Evolutionary conservation across 2,888 invertebrate species (phyloP).

Genomic region (Sceliomorpha sp.): DNA sequence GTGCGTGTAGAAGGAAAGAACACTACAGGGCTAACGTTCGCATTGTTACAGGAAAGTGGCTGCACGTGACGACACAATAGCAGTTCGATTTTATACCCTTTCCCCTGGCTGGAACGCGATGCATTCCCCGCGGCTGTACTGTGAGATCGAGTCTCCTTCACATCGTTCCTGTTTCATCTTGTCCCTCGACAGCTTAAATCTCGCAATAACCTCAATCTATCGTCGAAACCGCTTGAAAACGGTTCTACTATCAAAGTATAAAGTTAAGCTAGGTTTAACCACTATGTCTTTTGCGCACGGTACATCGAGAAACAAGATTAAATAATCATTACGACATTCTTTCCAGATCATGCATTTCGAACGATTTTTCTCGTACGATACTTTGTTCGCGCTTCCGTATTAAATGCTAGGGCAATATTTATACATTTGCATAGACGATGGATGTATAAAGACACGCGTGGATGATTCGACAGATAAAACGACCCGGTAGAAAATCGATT

Average conservation of each 20-base stretch:
- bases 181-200: slow-evolving; percentile 65
- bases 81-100: slow-evolving; percentile 70
- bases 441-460: too few species aligned
- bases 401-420: too few species aligned
- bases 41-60: slow-evolving; percentile 71
- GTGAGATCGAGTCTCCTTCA: slow-evolving; percentile 46
- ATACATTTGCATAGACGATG: too few species aligned
- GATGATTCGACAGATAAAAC: too few species aligned
- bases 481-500: too few species aligned
- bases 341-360: too few species aligned
- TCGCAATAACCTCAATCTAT: slow-evolving; percentile 68
- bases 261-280: slow-evolving; percentile 53
- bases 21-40: slow-evolving; percentile 63
- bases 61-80: slow-evolving; percentile 78
- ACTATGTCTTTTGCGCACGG: too few species aligned
- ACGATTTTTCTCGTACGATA: too few species aligned
- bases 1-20: slow-evolving; percentile 29
- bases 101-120: slow-evolving; percentile 45
- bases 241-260: slow-evolving; percentile 46
- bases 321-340: too few species aligned
- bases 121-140: slow-evolving; percentile 44
- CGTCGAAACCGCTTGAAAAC: slow-evolving; percentile 54
- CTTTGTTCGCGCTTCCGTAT: too few species aligned
- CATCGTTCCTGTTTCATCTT: slow-evolving; percentile 51
- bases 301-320: too few species aligned